Conservation (phyloP, 1,140 invertebrate species). For the Gonatopus flavifemur region DNA sequence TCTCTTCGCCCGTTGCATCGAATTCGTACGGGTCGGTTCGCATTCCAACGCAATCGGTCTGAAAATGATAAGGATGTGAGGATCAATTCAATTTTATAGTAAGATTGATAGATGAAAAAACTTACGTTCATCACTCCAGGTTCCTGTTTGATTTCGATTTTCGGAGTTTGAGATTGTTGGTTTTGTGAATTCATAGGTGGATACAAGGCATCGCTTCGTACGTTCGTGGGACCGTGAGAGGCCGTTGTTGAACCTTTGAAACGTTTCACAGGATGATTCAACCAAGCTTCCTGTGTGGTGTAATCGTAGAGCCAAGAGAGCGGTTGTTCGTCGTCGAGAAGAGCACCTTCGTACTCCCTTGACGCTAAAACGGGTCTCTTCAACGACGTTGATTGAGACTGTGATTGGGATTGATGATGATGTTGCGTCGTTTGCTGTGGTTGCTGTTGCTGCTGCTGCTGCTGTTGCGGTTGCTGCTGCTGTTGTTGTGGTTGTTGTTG, state of each 20-base stretch:
- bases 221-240: slow-evolving; percentile 36
- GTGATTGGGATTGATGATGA: slow-evolving; percentile 16
- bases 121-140: slow-evolving; percentile 44
- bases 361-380: slow-evolving; percentile 73
- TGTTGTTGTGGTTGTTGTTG: too few species aligned
- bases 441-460: neutral
- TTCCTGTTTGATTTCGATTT: slow-evolving; percentile 54
- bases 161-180: slow-evolving; percentile 34
- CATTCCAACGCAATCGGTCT: slow-evolving; percentile 51
- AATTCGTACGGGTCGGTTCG: slow-evolving; percentile 72
- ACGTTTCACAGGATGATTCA: slow-evolving; percentile 85
- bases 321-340: slow-evolving; percentile 77
- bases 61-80: neutral
- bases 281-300: slow-evolving; percentile 71
- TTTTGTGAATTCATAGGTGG: slow-evolving; percentile 40
- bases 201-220: slow-evolving; percentile 40
- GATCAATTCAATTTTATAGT: neutral
- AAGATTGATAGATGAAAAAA: slow-evolving; percentile 14
- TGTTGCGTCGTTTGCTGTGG: slow-evolving; percentile 1
- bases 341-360: slow-evolving; percentile 72
- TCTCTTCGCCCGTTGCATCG: slow-evolving; percentile 64
- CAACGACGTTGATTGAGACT: slow-evolving; percentile 36
- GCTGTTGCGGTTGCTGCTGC: too few species aligned
- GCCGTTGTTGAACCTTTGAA: slow-evolving; percentile 59
- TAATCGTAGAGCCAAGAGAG: slow-evolving; percentile 87